These are phyloP conservation scores for Drosophila sulfurigaster DNA, from an alignment of 1,140 invertebrate genomes.

Conservation along the genomic window DNA sequence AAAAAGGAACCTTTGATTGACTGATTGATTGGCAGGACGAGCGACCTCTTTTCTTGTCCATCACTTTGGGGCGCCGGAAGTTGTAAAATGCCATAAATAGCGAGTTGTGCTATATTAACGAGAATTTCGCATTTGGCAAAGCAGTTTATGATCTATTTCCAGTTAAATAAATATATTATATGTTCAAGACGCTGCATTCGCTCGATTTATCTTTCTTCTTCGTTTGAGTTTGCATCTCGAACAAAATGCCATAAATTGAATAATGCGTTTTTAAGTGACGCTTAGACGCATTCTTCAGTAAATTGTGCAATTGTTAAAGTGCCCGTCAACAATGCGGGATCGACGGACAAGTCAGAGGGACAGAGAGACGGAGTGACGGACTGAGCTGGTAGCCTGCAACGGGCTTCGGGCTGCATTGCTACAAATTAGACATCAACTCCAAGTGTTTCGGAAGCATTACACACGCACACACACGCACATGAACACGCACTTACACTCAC, in stretches of 20 bases:
- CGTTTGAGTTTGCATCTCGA: constrained; percentile 24
- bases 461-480: constrained; percentile 5
- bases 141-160: constrained; percentile 15
- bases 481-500: constrained; percentile 3
- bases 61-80: constrained; percentile 4
- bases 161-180: constrained; percentile 4
- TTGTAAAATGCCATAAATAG: constrained; percentile 14
- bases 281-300: constrained; percentile 81
- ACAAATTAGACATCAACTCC: constrained; percentile 59
- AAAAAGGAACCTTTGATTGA: constrained; percentile 5
- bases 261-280: constrained; percentile 83
- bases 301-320: constrained; percentile 79
- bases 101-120: constrained; percentile 3
- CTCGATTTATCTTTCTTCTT: constrained; percentile 1
- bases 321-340: constrained; percentile 47
- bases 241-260: constrained; percentile 66
- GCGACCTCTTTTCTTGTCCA: constrained; percentile 1
- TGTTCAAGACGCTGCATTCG: constrained; percentile 1
- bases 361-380: not conserved
- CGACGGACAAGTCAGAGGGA: not conserved
- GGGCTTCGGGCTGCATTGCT: not conserved
- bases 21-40: constrained; percentile 24
- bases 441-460: constrained; percentile 36
- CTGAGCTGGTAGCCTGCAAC: not conserved
- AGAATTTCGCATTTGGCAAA: not conserved